Evolutionary conservation across 2,888 invertebrate species (phyloP).

Genomic region (Ochropleura leucogaster): DNA sequence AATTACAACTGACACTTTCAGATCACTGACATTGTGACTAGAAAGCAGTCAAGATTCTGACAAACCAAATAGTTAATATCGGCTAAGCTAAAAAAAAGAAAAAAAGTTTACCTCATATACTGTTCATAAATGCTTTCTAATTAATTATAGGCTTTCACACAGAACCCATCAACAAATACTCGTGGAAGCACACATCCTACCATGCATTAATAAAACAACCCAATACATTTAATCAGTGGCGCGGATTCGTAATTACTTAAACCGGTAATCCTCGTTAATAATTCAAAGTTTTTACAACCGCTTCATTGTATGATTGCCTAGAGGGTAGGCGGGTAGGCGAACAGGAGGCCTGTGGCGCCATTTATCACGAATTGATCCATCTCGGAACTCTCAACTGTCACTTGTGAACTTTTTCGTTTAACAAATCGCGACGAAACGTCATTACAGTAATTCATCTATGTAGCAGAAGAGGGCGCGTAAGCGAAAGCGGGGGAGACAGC

Average conservation of each 20-base stretch:
- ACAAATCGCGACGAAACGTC: conserved; percentile 74
- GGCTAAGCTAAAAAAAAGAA: background rate
- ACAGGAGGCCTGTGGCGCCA: conserved; percentile 74
- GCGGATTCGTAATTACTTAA: conserved; percentile 58
- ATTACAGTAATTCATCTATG: conserved; percentile 73
- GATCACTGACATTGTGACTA: background rate
- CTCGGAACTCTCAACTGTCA: conserved; percentile 78
- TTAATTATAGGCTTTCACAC: conserved; percentile 24
- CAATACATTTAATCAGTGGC: conserved; percentile 60
- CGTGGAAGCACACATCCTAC: conserved; percentile 40
- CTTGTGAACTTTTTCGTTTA: conserved; percentile 83
- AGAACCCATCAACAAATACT: conserved; percentile 12
- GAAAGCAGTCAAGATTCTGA: background rate
- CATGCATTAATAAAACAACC: conserved; percentile 50
- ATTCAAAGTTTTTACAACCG: conserved; percentile 73
- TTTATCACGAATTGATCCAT: conserved; percentile 85
- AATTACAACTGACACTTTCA: too few species aligned
- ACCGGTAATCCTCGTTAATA: conserved; percentile 72
- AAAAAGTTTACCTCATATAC: background rate
- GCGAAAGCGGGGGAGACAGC: conserved; percentile 37
- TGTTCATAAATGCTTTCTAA: conserved; percentile 18
- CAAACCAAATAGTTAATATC: background rate
- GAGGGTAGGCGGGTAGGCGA: conserved; percentile 70
- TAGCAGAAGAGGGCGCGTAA: conserved; percentile 49
- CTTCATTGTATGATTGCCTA: conserved; percentile 66